Evolutionary conservation across 2,797 vertebrate genomes (phyloP).

Genomic region (Otolemur crassicaudatus): DNA sequence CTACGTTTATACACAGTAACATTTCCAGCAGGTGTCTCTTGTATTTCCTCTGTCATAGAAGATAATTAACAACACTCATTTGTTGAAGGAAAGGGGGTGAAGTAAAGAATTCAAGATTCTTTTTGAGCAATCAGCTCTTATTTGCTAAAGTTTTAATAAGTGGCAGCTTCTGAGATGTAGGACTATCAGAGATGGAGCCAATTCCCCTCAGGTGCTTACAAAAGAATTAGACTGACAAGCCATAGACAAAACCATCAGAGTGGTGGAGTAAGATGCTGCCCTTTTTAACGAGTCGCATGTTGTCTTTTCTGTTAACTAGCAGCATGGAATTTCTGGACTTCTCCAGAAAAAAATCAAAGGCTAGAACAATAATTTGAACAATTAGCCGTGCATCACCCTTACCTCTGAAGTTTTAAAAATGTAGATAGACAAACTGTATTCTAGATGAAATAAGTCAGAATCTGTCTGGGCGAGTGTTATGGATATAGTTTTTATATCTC

Average conservation of each 20-base stretch:
- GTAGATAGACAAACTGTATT: not conserved
- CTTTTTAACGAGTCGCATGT: not conserved
- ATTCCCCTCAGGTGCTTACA: not conserved
- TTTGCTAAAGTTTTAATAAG: conserved; percentile 61
- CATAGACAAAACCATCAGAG: not conserved
- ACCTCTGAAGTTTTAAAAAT: not conserved
- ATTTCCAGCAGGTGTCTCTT: conserved; percentile 21
- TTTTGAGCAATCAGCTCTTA: conserved; percentile 50
- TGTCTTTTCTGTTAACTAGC: not conserved
- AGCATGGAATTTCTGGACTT: not conserved
- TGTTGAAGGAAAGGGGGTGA: conserved; percentile 55
- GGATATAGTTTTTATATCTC: not conserved
- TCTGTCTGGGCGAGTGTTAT: not conserved
- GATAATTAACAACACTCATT: conserved; percentile 54
- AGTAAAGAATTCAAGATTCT: conserved; percentile 42
- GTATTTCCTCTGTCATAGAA: conserved; percentile 52
- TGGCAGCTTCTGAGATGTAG: not conserved
- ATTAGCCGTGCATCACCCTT: not conserved
- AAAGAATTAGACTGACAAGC: not conserved
- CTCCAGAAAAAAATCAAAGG: not conserved
- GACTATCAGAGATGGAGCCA: not conserved
- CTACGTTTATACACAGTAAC: not conserved
- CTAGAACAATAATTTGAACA: not conserved
- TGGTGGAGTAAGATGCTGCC: not conserved
- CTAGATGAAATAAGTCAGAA: not conserved